phyloP scores from a whole-genome alignment of 1,140 invertebrate genomes.

The Helicorthomorpha holstii region DNA sequence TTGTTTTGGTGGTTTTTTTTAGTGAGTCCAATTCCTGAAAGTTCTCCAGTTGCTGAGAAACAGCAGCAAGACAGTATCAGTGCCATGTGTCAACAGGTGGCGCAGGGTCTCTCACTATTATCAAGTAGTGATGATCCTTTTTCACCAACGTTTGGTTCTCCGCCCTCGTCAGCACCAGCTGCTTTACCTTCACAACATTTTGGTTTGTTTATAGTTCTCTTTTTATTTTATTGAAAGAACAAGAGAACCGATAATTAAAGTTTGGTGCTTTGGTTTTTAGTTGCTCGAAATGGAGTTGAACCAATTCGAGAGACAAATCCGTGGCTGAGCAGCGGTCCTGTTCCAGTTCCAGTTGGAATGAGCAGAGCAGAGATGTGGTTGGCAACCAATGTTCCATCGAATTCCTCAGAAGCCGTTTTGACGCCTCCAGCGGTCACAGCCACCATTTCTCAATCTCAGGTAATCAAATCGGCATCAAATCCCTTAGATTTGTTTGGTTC shows the following conservation, averaged over 20 bases:
- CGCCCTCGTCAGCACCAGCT: conserved; percentile 7
- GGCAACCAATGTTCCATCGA: background rate
- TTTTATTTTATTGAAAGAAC: conserved; percentile 5
- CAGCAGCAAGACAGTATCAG: conserved; percentile 46
- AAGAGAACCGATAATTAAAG: conserved; percentile 10
- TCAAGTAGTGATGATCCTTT: conserved; percentile 47
- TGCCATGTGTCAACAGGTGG: conserved; percentile 72
- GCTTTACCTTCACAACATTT: conserved; percentile 2
- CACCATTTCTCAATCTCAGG: conserved; percentile 52
- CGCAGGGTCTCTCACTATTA: conserved; percentile 59
- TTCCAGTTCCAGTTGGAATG: background rate
- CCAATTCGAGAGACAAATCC: background rate
- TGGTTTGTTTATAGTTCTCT: background rate
- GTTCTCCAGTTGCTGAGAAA: conserved; percentile 38
- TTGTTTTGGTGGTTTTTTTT: conserved; percentile 12
- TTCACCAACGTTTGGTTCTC: conserved; percentile 11
- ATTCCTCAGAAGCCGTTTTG: conserved; percentile 10
- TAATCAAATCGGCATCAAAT: conserved; percentile 4
- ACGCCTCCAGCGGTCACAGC: conserved; percentile 31
- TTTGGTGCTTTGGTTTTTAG: conserved; percentile 16
- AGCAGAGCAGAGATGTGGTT: background rate
- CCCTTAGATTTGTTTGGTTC: conserved; percentile 2
- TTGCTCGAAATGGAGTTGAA: conserved; percentile 10
- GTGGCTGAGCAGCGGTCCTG: background rate
- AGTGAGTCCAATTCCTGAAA: conserved; percentile 64